Evolutionary conservation across 2,888 invertebrate species (phyloP), one percentile per base, ranked within the genome.

Genomic region (Orthosia cruda): DNA sequence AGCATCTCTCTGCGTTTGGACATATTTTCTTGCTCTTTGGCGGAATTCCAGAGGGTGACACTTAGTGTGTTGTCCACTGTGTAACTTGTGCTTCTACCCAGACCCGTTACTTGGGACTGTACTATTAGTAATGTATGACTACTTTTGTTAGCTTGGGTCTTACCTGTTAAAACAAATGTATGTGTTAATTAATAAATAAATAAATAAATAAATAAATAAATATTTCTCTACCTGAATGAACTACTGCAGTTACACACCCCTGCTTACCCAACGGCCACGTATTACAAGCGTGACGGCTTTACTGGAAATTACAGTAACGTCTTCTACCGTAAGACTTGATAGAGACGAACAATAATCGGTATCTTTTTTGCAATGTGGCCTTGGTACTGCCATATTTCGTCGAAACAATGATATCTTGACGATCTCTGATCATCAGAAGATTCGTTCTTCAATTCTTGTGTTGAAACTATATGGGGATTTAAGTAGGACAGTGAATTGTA

Each of bases 401-500:
- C 15, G 50, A 68, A 2, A 81, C 81, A 81, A 79, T 81, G 58
- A 23, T 79, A 76, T 79, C 81, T 66, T 58, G n/a, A 47, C 9
- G 26, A 79, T 79, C 79, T 81, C 32, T 52, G 47, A 61, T 55
- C 20, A 50, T 55, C 67, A 64, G 62, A 68, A 68, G 59, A 61
- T 68, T 68, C 11, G 40, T 63, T 64, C 18, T 80, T 64, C 58
- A 64, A 72, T 58, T 50, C n/a, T 7, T 40, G 55, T 63, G 45
- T 63, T 55, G 0, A 59, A 45, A 58, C 13, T 49, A 58, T 49
- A 67, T 55, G 16, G 13, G 45, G 45, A 70, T 61, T 32, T 47
- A 79, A 78, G 26, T 80, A 55, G 78, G 54, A 32, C 78, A 55
- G 16, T n/a, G 57, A 50, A 80, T 74, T 64, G 49, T 74, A 79